phyloP scores from a whole-genome alignment of 1,140 invertebrate genomes.

The Drosophila biarmipes region DNA sequence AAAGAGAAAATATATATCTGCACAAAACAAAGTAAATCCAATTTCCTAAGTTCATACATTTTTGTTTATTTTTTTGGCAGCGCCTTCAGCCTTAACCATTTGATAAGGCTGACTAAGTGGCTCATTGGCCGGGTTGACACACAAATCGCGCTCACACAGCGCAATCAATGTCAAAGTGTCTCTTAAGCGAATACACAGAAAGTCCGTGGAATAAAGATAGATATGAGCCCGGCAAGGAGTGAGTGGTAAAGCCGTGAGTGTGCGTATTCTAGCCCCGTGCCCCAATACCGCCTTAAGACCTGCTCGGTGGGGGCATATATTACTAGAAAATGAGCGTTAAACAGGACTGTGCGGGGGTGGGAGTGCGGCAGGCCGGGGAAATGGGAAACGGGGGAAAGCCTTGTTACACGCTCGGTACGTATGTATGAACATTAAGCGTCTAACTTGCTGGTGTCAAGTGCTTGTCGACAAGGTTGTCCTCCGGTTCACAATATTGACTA shows the following conservation, averaged over 20 bases:
- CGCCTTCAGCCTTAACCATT: not conserved
- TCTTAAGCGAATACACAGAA: constrained; percentile 47
- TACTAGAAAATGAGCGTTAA: constrained; percentile 67
- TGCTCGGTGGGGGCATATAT: constrained; percentile 51
- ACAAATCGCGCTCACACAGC: constrained; percentile 21
- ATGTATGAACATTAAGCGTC: constrained; percentile 66
- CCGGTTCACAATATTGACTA: constrained; percentile 48
- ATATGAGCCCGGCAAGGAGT: constrained; percentile 31
- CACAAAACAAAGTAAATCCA: not conserved
- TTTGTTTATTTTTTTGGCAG: not conserved
- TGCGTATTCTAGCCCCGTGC: constrained; percentile 41
- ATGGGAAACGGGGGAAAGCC: not conserved
- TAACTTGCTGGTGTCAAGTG: constrained; percentile 74
- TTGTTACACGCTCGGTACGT: constrained; percentile 33
- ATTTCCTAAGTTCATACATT: not conserved
- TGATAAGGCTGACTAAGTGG: constrained; percentile 10
- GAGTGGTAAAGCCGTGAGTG: constrained; percentile 23
- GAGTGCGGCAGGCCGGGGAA: constrained; percentile 6
- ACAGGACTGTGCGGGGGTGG: constrained; percentile 36
- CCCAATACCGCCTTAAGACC: constrained; percentile 43
- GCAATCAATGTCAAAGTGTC: constrained; percentile 69
- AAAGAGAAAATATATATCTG: not conserved
- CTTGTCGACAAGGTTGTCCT: constrained; percentile 65
- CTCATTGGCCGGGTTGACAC: constrained; percentile 29
- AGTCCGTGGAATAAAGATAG: constrained; percentile 43